Conservation (phyloP, 2,113 vertebrate genomes). For the Gambusia holbrooki region DNA sequence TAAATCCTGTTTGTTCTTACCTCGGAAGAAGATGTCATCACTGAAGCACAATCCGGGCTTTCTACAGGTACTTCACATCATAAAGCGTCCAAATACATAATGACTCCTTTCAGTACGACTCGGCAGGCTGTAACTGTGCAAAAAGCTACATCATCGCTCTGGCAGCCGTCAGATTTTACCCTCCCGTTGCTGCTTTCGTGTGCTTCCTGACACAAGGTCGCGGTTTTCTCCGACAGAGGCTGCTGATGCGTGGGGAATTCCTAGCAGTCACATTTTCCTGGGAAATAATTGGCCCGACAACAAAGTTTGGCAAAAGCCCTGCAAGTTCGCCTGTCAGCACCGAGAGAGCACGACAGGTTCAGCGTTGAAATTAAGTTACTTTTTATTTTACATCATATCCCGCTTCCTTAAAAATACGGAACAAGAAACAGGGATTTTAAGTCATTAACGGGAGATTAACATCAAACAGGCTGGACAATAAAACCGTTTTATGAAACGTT, state of each 20-base stretch:
- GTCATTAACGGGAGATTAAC: neutral
- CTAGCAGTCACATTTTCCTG: constrained; percentile 84
- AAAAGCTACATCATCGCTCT: constrained; percentile 40
- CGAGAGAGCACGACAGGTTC: neutral
- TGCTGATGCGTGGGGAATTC: constrained; percentile 81
- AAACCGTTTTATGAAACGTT: constrained; percentile 6
- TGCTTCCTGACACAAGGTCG: constrained; percentile 69
- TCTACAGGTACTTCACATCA: constrained; percentile 7
- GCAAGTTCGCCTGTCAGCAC: neutral
- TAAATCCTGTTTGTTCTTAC: constrained; percentile 45
- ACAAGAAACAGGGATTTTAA: neutral
- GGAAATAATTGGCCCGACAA: constrained; percentile 70
- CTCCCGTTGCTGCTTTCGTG: constrained; percentile 45
- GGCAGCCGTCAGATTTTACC: constrained; percentile 45
- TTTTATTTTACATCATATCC: neutral
- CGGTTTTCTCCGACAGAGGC: constrained; percentile 69
- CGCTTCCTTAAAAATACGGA: neutral
- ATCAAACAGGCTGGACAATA: neutral
- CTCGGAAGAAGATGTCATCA: constrained; percentile 37
- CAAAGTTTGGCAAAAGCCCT: constrained; percentile 33
- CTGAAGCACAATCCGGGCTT: constrained; percentile 11
- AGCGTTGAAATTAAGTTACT: neutral
- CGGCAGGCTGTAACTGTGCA: constrained; percentile 19
- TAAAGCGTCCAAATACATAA: constrained; percentile 23
- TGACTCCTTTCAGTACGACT: constrained; percentile 23